Conservation (phyloP, 2,797 vertebrate species). For the Hirundo rustica region DNA sequence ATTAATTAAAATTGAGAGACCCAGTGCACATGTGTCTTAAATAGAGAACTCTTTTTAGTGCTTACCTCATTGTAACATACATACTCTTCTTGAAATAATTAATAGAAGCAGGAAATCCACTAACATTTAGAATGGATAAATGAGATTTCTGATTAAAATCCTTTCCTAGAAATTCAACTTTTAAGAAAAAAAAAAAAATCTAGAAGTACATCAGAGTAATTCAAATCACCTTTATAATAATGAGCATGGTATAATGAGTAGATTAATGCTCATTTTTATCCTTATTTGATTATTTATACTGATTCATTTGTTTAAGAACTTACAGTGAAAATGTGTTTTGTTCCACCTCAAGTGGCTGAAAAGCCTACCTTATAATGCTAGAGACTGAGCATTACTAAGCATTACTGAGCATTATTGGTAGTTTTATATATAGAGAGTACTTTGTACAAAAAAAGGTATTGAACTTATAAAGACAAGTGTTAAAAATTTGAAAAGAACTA, state of each 20-base stretch:
- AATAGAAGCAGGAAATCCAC: constrained; percentile 17
- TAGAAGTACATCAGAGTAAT: background rate
- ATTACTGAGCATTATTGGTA: background rate
- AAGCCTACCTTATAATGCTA: background rate
- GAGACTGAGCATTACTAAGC: background rate
- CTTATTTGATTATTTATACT: background rate
- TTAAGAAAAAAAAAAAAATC: constrained; percentile 1
- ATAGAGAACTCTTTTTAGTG: background rate
- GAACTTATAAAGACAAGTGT: background rate
- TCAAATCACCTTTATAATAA: background rate
- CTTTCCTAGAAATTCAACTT: background rate
- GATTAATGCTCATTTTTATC: background rate
- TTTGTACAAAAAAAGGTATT: background rate
- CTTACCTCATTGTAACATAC: background rate
- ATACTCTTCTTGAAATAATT: background rate
- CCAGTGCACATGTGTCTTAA: background rate
- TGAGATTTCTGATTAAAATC: constrained; percentile 24
- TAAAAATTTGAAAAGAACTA: background rate
- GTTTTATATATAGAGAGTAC: background rate
- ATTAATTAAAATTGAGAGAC: background rate
- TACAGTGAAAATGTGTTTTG: background rate
- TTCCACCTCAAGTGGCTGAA: background rate
- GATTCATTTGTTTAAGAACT: background rate
- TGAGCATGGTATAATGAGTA: background rate
- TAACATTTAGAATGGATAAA: constrained; percentile 32